These are phyloP conservation scores for Erpornis zantholeuca DNA, from an alignment of 2,113 vertebrate genomes.

Conservation along the genomic window DNA sequence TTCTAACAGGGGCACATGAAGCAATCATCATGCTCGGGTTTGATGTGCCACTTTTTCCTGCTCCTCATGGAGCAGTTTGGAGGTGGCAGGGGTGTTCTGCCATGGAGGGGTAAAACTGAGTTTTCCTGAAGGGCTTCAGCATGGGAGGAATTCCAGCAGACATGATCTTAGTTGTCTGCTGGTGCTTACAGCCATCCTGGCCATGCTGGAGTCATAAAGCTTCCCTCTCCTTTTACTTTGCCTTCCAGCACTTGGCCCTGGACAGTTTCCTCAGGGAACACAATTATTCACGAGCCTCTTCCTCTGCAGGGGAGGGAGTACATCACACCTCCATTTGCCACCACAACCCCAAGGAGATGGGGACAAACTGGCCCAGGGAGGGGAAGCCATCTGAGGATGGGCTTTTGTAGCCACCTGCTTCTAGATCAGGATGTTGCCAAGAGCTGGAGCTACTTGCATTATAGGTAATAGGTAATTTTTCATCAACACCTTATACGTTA, in stretches of 20 bases:
- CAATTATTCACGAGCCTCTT: not conserved
- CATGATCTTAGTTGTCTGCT: not conserved
- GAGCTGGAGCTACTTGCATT: not conserved
- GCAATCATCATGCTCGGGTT: fast-evolving
- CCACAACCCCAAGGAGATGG: not conserved
- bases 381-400: not conserved
- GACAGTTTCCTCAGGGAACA: not conserved
- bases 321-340: not conserved
- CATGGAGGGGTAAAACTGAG: not conserved
- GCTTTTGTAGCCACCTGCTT: not conserved
- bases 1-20: fast-evolving
- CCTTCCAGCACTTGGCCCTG: not conserved
- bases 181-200: not conserved
- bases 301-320: not conserved
- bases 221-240: not conserved
- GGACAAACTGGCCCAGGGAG: not conserved
- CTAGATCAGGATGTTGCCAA: not conserved
- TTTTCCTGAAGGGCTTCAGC: not conserved
- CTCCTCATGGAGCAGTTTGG: not conserved
- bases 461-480: not conserved
- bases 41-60: not conserved
- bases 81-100: not conserved
- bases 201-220: not conserved
- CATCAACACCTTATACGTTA: not conserved
- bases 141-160: not conserved